A percentile compares a stretch with the other conserved stretches of the same genome.
phyloP scores from a whole-genome alignment of 1,140 invertebrate genomes.

The Drosophila lacteicornis region DNA sequence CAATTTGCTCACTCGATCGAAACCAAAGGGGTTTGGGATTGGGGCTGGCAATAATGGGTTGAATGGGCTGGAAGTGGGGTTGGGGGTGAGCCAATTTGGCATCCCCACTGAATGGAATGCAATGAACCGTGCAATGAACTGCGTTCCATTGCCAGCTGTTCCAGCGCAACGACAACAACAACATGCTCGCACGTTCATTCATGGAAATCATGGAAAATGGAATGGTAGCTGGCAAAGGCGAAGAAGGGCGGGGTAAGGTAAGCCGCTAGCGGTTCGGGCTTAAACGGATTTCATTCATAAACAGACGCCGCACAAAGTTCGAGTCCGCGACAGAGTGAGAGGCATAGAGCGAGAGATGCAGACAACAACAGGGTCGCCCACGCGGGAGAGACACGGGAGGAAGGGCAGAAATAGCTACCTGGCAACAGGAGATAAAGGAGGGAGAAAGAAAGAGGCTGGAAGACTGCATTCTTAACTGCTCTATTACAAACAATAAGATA shows the following conservation, averaged over 20 bases:
- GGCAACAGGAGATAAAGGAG: conserved; percentile 32
- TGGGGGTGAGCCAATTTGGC: conserved; percentile 18
- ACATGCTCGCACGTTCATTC: conserved; percentile 38
- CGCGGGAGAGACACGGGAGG: conserved; percentile 7
- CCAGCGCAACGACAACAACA: not conserved
- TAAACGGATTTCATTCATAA: conserved; percentile 63
- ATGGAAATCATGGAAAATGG: conserved; percentile 26
- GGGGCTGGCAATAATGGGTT: conserved; percentile 6
- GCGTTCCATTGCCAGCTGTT: conserved; percentile 18
- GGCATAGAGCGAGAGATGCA: not conserved
- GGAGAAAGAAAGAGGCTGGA: conserved; percentile 32
- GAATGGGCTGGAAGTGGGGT: not conserved
- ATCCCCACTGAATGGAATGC: conserved; percentile 36
- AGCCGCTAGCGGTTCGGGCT: conserved; percentile 41
- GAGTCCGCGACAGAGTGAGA: conserved; percentile 1
- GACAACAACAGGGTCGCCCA: conserved; percentile 22
- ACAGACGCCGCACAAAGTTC: conserved; percentile 58
- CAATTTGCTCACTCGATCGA: conserved; percentile 56
- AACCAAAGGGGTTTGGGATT: conserved; percentile 24
- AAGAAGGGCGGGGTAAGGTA: conserved; percentile 5
- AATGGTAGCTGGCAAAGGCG: conserved; percentile 5
- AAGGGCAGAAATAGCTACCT: conserved; percentile 34
- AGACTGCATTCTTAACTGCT: conserved; percentile 67
- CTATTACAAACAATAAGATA: conserved; percentile 57
- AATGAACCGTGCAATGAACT: conserved; percentile 36